phyloP scores from a whole-genome alignment of 2,113 vertebrate genomes.

The Cyanoderma ruficeps region DNA sequence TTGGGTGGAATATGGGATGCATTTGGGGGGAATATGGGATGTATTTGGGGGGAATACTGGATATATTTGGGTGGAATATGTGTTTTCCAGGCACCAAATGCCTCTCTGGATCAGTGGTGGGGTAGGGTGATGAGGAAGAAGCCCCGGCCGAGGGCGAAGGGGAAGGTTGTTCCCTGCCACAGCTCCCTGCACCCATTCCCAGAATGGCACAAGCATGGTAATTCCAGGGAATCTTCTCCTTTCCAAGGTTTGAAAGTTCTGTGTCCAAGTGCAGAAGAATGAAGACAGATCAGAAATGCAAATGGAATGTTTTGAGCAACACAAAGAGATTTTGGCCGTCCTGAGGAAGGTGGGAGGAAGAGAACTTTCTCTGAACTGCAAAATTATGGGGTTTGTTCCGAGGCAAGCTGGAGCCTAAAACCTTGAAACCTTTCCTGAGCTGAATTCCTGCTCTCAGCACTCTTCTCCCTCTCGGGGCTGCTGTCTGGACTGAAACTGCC shows the following conservation, averaged over 20 bases:
- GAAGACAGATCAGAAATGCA: conserved; percentile 42
- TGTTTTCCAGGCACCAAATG: neutral
- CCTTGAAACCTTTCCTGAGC: conserved; percentile 21
- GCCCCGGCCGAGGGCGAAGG: fast-evolving
- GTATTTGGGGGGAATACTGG: fast-evolving
- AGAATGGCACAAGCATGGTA: neutral
- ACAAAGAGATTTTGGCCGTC: neutral
- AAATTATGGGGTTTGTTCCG: conserved; percentile 6
- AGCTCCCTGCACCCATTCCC: neutral
- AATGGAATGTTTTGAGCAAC: conserved; percentile 23
- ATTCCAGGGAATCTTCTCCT: neutral
- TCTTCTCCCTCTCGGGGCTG: neutral
- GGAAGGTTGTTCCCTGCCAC: neutral
- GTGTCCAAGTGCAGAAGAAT: neutral
- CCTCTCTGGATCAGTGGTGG: neutral
- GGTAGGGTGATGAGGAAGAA: neutral
- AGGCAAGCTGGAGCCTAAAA: conserved; percentile 37
- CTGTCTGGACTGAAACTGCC: neutral
- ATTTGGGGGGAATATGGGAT: neutral
- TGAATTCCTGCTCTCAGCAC: conserved; percentile 22
- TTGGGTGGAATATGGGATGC: fast-evolving
- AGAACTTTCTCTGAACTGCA: conserved; percentile 34
- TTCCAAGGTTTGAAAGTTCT: neutral
- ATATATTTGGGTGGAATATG: too few species aligned
- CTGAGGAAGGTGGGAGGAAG: conserved; percentile 25